These are phyloP conservation scores for Drosophila novamexicana DNA, from an alignment of 1,140 invertebrate genomes.

Conservation along the genomic window DNA sequence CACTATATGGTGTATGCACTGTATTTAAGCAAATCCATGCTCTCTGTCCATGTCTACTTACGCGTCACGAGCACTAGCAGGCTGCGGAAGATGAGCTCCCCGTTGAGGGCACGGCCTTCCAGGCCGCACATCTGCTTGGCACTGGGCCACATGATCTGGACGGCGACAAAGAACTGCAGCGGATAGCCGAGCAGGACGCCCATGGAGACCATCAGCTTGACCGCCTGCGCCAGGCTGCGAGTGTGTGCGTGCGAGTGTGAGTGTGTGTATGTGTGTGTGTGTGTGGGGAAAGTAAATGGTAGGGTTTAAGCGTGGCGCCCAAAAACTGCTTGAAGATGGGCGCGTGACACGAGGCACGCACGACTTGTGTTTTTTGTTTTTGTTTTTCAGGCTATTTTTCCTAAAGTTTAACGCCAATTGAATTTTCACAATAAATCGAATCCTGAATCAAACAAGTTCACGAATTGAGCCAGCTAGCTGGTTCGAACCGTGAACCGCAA, in stretches of 20 bases:
- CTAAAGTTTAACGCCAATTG: too few species aligned
- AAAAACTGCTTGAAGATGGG: not conserved
- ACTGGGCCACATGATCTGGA: constrained; percentile 87
- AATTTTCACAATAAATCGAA: too few species aligned
- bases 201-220: constrained; percentile 89
- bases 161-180: constrained; percentile 93
- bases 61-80: constrained; percentile 89
- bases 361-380: not conserved
- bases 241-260: constrained; percentile 14
- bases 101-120: constrained; percentile 71
- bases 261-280: not conserved
- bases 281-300: not conserved
- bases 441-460: too few species aligned
- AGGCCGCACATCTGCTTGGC: constrained; percentile 53
- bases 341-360: constrained; percentile 3
- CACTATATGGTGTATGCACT: constrained; percentile 85
- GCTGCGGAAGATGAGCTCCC: constrained; percentile 88
- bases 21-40: not conserved
- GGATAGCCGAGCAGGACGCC: constrained; percentile 91
- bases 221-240: constrained; percentile 86
- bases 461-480: too few species aligned
- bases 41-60: constrained; percentile 85
- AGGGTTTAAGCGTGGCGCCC: too few species aligned
- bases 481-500: too few species aligned
- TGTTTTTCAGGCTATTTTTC: too few species aligned